Percentiles rank a stretch among this genome's conserved stretches.
phyloP scores from a whole-genome alignment of 2,797 vertebrate genomes.

The Peromyscus melanophrys region DNA sequence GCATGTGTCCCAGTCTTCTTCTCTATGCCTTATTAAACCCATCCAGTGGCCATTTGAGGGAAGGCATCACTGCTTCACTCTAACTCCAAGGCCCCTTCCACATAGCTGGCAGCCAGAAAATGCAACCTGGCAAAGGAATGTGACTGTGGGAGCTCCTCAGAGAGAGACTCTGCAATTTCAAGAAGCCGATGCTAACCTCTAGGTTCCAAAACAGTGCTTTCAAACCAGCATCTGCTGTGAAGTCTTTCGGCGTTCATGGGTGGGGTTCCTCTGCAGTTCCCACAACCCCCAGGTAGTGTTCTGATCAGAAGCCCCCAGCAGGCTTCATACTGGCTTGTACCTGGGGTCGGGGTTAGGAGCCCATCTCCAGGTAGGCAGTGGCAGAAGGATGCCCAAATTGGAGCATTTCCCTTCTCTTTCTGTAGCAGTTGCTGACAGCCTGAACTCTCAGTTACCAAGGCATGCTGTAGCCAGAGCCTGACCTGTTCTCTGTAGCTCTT shows the following conservation, averaged over 20 bases:
- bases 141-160: background rate
- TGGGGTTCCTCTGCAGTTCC: background rate
- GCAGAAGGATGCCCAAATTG: background rate
- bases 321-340: background rate
- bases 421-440: background rate
- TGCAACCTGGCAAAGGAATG: background rate
- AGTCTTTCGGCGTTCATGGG: background rate
- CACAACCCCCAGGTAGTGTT: background rate
- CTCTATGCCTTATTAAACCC: background rate
- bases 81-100: background rate
- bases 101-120: background rate
- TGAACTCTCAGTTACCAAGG: background rate
- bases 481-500: background rate
- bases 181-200: background rate
- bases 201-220: slow-evolving; percentile 21
- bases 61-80: background rate
- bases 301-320: background rate
- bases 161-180: background rate
- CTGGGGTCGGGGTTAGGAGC: background rate
- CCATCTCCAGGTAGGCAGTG: background rate
- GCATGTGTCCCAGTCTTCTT: background rate
- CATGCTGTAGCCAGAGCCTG: background rate
- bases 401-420: background rate
- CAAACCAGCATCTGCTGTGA: background rate
- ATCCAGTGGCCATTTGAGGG: background rate